phyloP scores from a whole-genome alignment of 2,888 invertebrate species.

The Caradrina clavipalpis region DNA sequence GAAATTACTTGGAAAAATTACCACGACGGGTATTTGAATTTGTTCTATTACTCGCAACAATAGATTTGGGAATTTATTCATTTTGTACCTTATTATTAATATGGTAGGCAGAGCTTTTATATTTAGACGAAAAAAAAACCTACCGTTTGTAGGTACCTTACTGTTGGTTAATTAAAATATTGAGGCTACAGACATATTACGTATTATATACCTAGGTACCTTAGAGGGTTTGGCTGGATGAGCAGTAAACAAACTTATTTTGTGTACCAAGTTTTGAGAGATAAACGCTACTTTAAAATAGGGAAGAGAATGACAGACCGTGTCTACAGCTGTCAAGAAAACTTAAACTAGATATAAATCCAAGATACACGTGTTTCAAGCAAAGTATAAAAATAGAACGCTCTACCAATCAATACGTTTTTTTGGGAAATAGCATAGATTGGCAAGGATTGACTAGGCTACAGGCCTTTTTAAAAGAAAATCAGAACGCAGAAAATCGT shows the following conservation, averaged over 20 bases:
- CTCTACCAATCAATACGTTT: constrained; percentile 1
- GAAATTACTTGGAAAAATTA: constrained; percentile 15
- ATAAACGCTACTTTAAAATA: no score
- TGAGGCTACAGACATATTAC: not conserved
- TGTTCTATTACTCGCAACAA: not conserved
- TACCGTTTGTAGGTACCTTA: no score
- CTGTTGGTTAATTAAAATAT: not conserved
- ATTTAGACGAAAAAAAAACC: not conserved
- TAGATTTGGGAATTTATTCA: not conserved
- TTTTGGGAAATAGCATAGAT: not conserved
- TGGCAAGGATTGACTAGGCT: constrained; percentile 22
- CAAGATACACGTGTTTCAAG: no score
- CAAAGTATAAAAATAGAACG: no score
- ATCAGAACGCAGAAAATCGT: constrained; percentile 17
- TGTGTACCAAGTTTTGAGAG: no score
- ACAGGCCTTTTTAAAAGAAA: constrained; percentile 14
- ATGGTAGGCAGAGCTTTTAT: not conserved
- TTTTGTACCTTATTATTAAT: not conserved
- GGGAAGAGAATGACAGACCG: no score
- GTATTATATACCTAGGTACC: no score
- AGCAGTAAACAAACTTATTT: no score
- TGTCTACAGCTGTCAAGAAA: no score
- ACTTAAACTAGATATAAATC: no score
- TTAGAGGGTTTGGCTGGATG: no score
- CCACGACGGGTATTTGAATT: not conserved